Percentiles rank a stretch among this genome's conserved stretches.
Conservation (phyloP, 2,888 invertebrate species). For the Macrophya annulata region DNA sequence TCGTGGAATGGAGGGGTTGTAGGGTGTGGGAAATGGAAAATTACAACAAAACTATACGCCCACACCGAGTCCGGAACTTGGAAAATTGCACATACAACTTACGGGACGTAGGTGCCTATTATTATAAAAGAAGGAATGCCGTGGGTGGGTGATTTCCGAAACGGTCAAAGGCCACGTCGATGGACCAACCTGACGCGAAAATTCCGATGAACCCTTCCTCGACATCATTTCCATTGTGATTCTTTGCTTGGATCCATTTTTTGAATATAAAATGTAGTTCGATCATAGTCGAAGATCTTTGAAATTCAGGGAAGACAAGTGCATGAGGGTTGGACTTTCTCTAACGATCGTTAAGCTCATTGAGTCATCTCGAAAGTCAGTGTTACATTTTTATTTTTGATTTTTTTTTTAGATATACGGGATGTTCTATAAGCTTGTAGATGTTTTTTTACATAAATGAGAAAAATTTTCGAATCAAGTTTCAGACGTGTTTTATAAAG, state of each 20-base stretch:
- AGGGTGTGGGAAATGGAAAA: not conserved
- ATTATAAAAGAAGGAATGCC: not conserved
- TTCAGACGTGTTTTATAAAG: not conserved
- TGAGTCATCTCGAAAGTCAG: not conserved
- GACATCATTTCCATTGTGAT: not conserved
- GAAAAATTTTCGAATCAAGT: not conserved
- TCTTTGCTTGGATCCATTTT: not conserved
- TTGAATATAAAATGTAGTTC: not conserved
- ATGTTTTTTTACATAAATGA: not conserved
- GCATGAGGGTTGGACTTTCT: not conserved
- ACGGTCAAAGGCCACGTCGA: conserved; percentile 24
- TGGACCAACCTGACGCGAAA: not conserved
- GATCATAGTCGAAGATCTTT: not conserved
- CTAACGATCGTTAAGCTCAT: not conserved
- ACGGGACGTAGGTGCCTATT: not conserved
- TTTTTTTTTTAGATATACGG: not conserved
- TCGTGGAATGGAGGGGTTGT: not conserved
- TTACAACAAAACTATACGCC: not conserved
- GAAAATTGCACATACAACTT: conserved; percentile 12
- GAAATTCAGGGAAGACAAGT: not conserved
- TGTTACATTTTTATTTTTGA: not conserved
- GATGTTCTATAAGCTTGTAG: not conserved
- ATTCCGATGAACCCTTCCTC: not conserved
- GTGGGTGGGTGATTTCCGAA: not conserved
- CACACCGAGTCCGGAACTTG: not conserved